Conservation (phyloP, 2,888 invertebrate species). For the Sphaerophoria rueppellii region DNA sequence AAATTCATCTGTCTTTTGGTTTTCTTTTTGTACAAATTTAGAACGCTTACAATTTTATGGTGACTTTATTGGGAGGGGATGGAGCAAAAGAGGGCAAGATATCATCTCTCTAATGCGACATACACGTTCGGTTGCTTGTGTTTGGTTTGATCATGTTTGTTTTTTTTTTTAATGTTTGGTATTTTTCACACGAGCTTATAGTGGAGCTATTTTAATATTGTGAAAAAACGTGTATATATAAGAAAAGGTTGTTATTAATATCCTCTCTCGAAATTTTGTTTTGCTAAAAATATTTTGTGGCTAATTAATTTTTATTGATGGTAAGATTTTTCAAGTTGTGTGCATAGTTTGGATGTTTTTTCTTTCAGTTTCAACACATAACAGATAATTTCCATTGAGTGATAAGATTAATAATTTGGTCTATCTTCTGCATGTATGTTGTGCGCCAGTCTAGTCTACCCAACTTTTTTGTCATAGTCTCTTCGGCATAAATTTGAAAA, state of each 20-base stretch:
- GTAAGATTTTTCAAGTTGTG: not conserved
- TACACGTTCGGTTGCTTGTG: constrained; percentile 22
- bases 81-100: constrained; percentile 2
- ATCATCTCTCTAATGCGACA: constrained; percentile 27
- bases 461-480: no score
- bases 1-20: constrained; percentile 10
- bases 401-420: no score
- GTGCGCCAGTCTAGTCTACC: no score
- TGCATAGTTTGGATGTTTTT: not conserved
- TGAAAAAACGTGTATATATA: constrained; percentile 11
- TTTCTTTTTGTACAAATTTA: constrained; percentile 25
- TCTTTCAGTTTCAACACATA: no score
- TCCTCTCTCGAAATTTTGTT: constrained; percentile 22
- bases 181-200: not conserved
- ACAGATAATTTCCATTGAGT: no score
- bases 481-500: no score
- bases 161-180: not conserved
- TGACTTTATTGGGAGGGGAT: not conserved
- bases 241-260: constrained; percentile 24
- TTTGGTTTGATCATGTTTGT: constrained; percentile 2
- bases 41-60: constrained; percentile 38
- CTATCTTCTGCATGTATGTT: no score
- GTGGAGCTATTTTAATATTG: constrained; percentile 37
- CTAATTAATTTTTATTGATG: not conserved
- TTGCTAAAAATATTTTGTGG: constrained; percentile 18